Conservation (phyloP, 1,140 invertebrate genomes). For the Mizuhopecten yessoensis region DNA sequence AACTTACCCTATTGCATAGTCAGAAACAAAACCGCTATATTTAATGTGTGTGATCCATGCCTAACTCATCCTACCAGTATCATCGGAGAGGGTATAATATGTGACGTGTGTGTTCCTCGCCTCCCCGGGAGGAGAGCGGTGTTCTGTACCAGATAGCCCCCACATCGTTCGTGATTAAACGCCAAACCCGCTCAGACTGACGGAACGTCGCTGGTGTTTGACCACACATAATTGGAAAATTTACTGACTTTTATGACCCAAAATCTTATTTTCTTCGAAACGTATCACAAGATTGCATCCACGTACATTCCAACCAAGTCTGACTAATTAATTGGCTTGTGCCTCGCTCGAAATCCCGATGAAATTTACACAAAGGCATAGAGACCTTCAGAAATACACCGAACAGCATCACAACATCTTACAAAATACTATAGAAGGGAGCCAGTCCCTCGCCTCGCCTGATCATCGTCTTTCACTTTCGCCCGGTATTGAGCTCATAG, state of each 20-base stretch:
- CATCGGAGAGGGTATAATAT: too few species aligned
- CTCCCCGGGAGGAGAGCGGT: neutral
- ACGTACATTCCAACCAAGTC: neutral
- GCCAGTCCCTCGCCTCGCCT: neutral
- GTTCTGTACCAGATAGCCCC: neutral
- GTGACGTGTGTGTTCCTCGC: slow-evolving; percentile 3
- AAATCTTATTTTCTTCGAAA: slow-evolving; percentile 28
- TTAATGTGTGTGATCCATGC: neutral
- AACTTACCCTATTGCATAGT: too few species aligned
- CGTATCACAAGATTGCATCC: slow-evolving; percentile 6
- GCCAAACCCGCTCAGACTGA: slow-evolving; percentile 19
- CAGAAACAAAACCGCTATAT: too few species aligned
- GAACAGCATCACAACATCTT: neutral
- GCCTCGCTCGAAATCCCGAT: neutral
- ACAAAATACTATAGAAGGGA: neutral
- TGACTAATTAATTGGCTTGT: slow-evolving; percentile 25
- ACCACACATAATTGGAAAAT: slow-evolving; percentile 25
- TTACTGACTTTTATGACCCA: slow-evolving; percentile 38
- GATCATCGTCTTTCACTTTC: slow-evolving; percentile 12
- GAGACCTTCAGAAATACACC: neutral
- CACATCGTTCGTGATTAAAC: neutral
- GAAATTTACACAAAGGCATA: neutral
- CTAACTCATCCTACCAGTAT: neutral
- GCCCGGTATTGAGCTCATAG: neutral
- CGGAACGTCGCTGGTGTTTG: neutral